A percentile compares a stretch with the other conserved stretches of the same genome.
These are phyloP conservation scores for Lagodon rhomboides DNA, from an alignment of 2,797 vertebrate genomes.

Conservation along the genomic window DNA sequence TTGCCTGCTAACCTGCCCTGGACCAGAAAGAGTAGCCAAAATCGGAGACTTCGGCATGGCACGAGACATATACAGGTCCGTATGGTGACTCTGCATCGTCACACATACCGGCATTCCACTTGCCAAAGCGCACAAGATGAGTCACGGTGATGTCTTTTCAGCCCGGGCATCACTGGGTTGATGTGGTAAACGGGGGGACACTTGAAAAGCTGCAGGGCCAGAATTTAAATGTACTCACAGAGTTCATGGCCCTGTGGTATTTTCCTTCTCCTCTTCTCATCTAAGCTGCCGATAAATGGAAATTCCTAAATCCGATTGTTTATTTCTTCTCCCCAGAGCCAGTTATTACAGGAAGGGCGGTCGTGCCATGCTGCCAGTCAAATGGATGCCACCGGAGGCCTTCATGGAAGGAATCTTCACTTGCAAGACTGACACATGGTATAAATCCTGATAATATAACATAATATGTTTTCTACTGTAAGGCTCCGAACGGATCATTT, in stretches of 20 bases:
- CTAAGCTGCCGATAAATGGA: slow-evolving; percentile 26
- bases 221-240: slow-evolving; percentile 25
- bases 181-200: slow-evolving; percentile 25
- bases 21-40: slow-evolving; percentile 90
- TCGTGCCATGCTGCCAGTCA: slow-evolving; percentile 93
- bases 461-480: background rate
- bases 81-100: background rate
- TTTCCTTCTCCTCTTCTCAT: slow-evolving; percentile 12
- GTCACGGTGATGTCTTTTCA: background rate
- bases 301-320: slow-evolving; percentile 12
- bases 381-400: slow-evolving; percentile 96
- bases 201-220: slow-evolving; percentile 4
- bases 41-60: slow-evolving; percentile 97
- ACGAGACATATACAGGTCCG: slow-evolving; percentile 93
- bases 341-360: slow-evolving; percentile 95
- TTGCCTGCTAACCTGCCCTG: slow-evolving; percentile 91
- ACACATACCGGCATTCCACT: background rate
- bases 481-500: background rate
- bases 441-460: slow-evolving; percentile 49
- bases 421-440: slow-evolving; percentile 96
- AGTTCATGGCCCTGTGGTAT: slow-evolving; percentile 39
- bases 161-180: slow-evolving; percentile 4
- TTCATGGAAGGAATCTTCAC: slow-evolving; percentile 97
- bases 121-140: background rate
- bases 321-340: slow-evolving; percentile 79